Evolutionary conservation across 1,140 invertebrate genomes (phyloP).

Genomic region (Lepidurus packardi): DNA sequence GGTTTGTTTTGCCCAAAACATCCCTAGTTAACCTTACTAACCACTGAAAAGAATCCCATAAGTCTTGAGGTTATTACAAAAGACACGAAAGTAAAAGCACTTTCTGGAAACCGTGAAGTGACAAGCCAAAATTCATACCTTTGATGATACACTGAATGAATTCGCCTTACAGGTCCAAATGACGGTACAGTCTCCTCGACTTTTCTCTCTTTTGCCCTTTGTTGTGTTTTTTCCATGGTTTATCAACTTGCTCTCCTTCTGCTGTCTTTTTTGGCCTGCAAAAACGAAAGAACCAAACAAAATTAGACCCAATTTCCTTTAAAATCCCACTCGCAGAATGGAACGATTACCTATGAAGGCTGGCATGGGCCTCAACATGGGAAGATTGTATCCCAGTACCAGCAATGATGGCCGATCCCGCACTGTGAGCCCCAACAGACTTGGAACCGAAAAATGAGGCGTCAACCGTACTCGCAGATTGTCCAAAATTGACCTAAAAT

Average conservation of each 20-base stretch:
- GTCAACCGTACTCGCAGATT: not conserved
- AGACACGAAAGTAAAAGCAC: too few species aligned
- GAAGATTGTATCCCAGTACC: not conserved
- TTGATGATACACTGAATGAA: too few species aligned
- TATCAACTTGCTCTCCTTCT: constrained; percentile 43
- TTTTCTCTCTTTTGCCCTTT: constrained; percentile 83
- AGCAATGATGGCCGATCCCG: not conserved
- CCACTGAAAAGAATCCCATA: too few species aligned
- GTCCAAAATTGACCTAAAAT: not conserved
- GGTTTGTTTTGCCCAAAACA: too few species aligned
- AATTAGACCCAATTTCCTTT: not conserved
- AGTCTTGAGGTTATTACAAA: too few species aligned
- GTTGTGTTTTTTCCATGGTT: constrained; percentile 77
- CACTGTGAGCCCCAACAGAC: not conserved
- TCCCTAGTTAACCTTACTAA: too few species aligned
- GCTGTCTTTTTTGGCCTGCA: constrained; percentile 1
- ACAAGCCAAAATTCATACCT: too few species aligned
- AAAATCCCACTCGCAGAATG: not conserved
- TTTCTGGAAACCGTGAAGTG: too few species aligned
- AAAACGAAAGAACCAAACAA: not conserved
- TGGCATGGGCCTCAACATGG: not conserved
- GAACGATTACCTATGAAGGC: not conserved
- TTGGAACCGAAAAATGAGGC: constrained; percentile 4
- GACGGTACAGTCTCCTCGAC: constrained; percentile 66
- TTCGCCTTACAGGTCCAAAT: constrained; percentile 56